Evolutionary conservation across 2,113 vertebrate genomes (phyloP), one percentile per base, ranked within the genome.

Genomic region (Phodopus roborovskii): DNA sequence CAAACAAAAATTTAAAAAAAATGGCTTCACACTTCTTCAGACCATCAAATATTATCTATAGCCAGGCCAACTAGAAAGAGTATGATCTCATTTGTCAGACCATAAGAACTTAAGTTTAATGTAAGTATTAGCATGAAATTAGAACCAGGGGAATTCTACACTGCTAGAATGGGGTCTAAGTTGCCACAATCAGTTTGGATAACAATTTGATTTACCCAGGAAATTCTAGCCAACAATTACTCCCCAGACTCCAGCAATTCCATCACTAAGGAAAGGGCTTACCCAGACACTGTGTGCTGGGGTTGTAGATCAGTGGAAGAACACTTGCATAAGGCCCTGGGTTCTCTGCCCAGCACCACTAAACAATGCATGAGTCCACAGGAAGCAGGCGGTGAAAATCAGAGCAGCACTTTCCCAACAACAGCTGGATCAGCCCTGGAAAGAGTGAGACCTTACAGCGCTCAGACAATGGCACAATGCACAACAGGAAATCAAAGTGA

Each of bases 1-100:
- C 45, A 92, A 96, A 42, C 88, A 68, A 83, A 88, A 92, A 66
- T 28, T 24, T 86, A 75, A 89, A 75, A 75, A 22, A 81, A 89
- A 48, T 15, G 88, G 36, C 78, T 89, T 75, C 45, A n/a, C 39
- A 88, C 4, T 10, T 39, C 39, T 83, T 68, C 4, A 91, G 10
- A 42, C 20, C 15, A 42, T 62, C 66, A 84, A 60, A 74, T 84
- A 20, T 50, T 48, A 45, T 70, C 36, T 73, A 58, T 26, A n/a
- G 45, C 22, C 64, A 70, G 64, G 50, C 85, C n/a, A 73, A 39
- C 68, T 58, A 42, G 68, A 87, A 71, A 39, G 66, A 1, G 4
- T 68, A 50, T 50, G 28, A 71, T 87, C 20, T 87, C 45, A 28
- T 73, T 19, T 73, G 36, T n/a, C 36, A 88, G 48, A 81, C 7